phyloP scores from a whole-genome alignment of 2,113 vertebrate species.

The Ranitomeya imitator region DNA sequence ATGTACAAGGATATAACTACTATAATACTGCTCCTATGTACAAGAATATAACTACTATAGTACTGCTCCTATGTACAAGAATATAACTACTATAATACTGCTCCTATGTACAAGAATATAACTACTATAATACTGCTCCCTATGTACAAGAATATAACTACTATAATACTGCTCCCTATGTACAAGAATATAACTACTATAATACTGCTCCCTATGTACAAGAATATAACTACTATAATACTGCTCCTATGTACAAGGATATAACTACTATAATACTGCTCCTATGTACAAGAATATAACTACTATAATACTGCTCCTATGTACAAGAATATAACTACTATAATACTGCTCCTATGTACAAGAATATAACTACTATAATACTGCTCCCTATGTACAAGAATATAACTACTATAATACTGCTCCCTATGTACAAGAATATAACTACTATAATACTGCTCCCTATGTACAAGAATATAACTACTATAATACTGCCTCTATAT shows the following conservation, averaged over 20 bases:
- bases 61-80: background rate
- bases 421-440: too few species aligned
- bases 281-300: too few species aligned
- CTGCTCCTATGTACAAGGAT: too few species aligned
- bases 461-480: too few species aligned
- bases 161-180: background rate
- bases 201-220: background rate
- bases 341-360: too few species aligned
- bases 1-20: background rate
- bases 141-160: conserved; percentile 5
- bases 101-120: background rate
- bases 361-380: too few species aligned
- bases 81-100: background rate
- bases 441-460: background rate
- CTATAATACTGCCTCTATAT: background rate
- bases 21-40: background rate
- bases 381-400: too few species aligned
- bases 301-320: too few species aligned
- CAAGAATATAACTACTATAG: conserved; percentile 11
- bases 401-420: too few species aligned
- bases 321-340: too few species aligned
- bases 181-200: background rate
- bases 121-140: conserved; percentile 3
- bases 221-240: background rate
- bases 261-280: too few species aligned